Conservation (phyloP, 2,113 vertebrate species). For the Zeus faber region DNA sequence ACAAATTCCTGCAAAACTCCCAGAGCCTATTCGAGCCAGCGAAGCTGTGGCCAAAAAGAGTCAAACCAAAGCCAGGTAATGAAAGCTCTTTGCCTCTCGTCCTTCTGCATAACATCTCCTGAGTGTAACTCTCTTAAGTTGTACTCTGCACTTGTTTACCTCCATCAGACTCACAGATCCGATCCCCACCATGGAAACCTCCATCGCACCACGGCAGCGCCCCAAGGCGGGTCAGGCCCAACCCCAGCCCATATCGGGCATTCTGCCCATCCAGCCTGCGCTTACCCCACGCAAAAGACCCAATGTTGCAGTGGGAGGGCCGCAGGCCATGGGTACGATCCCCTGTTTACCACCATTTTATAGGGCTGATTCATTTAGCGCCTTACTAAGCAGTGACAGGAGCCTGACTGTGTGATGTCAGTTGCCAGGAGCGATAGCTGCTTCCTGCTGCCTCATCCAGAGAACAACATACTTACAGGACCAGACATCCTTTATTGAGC, state of each 20-base stretch:
- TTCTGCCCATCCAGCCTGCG: constrained; percentile 93
- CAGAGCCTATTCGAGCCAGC: constrained; percentile 93
- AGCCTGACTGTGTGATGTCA: not conserved
- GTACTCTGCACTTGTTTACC: constrained; percentile 1
- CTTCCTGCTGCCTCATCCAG: no score
- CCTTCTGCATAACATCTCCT: not conserved
- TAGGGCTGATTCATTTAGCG: not conserved
- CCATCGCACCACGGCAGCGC: constrained; percentile 94
- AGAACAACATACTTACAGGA: not conserved
- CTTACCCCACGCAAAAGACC: constrained; percentile 92
- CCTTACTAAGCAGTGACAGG: not conserved
- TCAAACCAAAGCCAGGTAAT: constrained; percentile 95
- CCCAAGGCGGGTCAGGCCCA: constrained; percentile 95
- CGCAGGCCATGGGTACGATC: constrained; percentile 73
- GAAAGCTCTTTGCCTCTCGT: not conserved
- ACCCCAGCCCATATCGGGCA: constrained; percentile 88
- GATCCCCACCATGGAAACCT: constrained; percentile 90
- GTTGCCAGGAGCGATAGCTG: no score
- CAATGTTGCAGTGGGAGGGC: constrained; percentile 65
- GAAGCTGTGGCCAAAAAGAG: constrained; percentile 97
- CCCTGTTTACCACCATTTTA: not conserved
- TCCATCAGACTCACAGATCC: constrained; percentile 87
- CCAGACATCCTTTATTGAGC: constrained; percentile 5
- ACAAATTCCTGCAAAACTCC: constrained; percentile 88
- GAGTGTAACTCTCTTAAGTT: not conserved